phyloP scores from a whole-genome alignment of 2,888 invertebrate species.

The Schizotus pectinicornis region DNA sequence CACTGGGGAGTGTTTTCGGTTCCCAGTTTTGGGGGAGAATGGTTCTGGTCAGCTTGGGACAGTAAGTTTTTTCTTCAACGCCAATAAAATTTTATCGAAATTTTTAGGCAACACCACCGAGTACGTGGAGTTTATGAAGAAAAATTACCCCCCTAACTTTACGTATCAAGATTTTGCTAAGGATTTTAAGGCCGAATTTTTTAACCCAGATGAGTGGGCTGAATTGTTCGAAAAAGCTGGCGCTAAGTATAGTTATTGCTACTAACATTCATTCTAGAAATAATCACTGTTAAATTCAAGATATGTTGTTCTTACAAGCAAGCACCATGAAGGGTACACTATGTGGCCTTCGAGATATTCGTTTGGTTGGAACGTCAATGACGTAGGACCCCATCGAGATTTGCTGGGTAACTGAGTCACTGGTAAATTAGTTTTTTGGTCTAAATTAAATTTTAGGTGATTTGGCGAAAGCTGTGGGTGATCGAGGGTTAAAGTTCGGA shows the following conservation, averaged over 20 bases:
- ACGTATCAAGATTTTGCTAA: slow-evolving; percentile 88
- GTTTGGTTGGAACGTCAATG: slow-evolving; percentile 81
- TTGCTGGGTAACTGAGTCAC: slow-evolving; percentile 64
- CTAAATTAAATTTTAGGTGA: slow-evolving; percentile 61
- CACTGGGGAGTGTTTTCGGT: slow-evolving; percentile 95
- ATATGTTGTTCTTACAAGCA: slow-evolving; percentile 83
- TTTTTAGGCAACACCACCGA: not conserved
- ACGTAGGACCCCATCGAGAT: slow-evolving; percentile 47
- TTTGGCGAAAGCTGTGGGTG: slow-evolving; percentile 71
- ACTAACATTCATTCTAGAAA: not conserved
- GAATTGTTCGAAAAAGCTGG: slow-evolving; percentile 79
- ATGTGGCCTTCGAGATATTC: slow-evolving; percentile 81
- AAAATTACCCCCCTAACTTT: slow-evolving; percentile 80
- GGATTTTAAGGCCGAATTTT: slow-evolving; percentile 87
- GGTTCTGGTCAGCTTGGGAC: slow-evolving; percentile 91
- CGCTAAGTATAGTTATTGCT: slow-evolving; percentile 68
- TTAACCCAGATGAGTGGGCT: slow-evolving; percentile 81
- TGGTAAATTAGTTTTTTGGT: not conserved
- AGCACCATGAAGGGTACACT: slow-evolving; percentile 88
- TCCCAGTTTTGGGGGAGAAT: slow-evolving; percentile 85
- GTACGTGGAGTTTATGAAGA: slow-evolving; percentile 27
- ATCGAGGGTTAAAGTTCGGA: slow-evolving; percentile 73
- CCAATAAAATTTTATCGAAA: not conserved
- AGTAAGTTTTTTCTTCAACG: slow-evolving; percentile 57
- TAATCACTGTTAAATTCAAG: slow-evolving; percentile 54